Conservation (phyloP, 2,797 vertebrate species). For the Microctenopoma stevenorrisi region DNA sequence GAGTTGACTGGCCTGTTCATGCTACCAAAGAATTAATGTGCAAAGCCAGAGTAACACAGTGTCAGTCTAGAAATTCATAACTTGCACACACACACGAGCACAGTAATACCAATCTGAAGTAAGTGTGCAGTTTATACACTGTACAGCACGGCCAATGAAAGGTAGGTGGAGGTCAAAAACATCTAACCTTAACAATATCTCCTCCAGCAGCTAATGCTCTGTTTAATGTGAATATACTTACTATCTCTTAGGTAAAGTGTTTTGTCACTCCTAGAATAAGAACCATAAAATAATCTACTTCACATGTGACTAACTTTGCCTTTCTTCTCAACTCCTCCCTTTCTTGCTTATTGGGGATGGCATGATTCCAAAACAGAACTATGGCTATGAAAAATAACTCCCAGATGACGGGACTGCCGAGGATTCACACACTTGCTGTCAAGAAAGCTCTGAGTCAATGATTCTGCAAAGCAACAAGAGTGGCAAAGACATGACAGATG, state of each 20-base stretch:
- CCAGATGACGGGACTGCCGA: background rate
- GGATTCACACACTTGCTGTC: no score
- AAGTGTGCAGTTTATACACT: conserved; percentile 5
- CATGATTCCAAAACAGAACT: background rate
- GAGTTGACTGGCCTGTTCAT: conserved; percentile 60
- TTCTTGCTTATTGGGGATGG: background rate
- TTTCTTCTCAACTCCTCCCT: background rate
- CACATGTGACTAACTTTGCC: background rate
- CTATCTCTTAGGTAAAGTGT: background rate
- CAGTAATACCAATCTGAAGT: conserved; percentile 5
- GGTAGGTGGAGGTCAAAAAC: conserved; percentile 3
- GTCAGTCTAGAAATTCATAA: conserved; percentile 53
- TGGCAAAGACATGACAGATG: conserved; percentile 40
- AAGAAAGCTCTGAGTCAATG: conserved; percentile 16
- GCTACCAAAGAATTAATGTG: conserved; percentile 71
- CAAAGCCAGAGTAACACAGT: conserved; percentile 56
- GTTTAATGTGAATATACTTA: background rate
- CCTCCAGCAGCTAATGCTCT: background rate
- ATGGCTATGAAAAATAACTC: conserved; percentile 26
- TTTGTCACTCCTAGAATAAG: background rate
- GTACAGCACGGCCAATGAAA: conserved; percentile 4
- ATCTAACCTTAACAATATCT: background rate
- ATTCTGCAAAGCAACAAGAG: conserved; percentile 34
- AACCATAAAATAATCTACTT: background rate
- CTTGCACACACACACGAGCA: conserved; percentile 7